A percentile compares a stretch with the other conserved stretches of the same genome.
Conservation (phyloP, 2,113 vertebrate genomes). For the Pseudopipra pipra region DNA sequence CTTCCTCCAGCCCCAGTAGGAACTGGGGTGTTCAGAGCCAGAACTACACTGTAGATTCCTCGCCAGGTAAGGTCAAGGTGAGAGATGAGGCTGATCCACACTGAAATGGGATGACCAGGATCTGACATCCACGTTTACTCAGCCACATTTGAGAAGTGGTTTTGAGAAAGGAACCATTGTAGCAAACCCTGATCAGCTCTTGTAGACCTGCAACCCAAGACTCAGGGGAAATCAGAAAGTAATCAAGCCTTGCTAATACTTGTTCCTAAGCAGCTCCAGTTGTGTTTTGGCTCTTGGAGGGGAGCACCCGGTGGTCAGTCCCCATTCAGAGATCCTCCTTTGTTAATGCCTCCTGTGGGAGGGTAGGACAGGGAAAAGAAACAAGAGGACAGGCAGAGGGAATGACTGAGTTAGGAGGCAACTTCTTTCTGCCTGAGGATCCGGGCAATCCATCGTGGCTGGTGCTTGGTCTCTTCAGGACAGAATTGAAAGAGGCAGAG, state of each 20-base stretch:
- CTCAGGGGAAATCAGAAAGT: neutral
- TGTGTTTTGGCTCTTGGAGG: neutral
- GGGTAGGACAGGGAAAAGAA: neutral
- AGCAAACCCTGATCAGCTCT: neutral
- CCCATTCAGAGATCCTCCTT: neutral
- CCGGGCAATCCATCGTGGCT: fast-evolving
- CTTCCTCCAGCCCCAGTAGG: neutral
- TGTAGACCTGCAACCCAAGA: neutral
- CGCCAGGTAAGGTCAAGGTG: neutral
- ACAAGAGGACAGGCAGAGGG: neutral
- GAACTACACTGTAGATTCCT: neutral
- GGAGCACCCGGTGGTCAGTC: neutral
- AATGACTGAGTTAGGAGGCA: neutral
- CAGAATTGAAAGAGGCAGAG: neutral
- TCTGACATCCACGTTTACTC: neutral
- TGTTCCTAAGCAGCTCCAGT: neutral
- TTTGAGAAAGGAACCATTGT: neutral
- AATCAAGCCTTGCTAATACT: neutral
- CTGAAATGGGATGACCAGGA: fast-evolving
- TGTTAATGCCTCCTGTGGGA: neutral
- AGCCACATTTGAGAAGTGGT: neutral
- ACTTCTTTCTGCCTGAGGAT: fast-evolving
- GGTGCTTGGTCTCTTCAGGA: neutral
- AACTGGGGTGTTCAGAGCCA: neutral
- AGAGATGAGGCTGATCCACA: neutral